A percentile compares a stretch with the other conserved stretches of the same genome.
phyloP scores from a whole-genome alignment of 2,888 invertebrate genomes.

The Ophraella communa region DNA sequence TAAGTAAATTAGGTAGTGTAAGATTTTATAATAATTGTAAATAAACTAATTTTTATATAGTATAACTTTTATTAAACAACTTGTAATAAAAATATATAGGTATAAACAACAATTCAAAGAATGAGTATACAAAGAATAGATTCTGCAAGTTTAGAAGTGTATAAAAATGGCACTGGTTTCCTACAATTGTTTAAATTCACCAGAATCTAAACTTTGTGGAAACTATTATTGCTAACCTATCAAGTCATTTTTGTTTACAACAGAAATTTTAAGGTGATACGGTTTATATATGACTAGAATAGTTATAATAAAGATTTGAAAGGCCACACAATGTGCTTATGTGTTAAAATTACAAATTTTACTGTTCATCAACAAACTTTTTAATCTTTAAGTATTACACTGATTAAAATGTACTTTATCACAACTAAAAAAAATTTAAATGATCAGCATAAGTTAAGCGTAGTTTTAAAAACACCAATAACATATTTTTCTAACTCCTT shows the following conservation, averaged over 20 bases:
- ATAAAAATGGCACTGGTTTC: neutral
- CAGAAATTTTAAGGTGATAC: neutral
- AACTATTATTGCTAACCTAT: neutral
- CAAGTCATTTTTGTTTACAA: neutral
- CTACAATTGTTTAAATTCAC: neutral
- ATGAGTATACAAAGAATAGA: neutral
- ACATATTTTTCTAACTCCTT: too few relatives aligned
- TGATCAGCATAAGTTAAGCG: too few relatives aligned
- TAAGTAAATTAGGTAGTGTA: neutral
- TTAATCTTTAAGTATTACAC: too few relatives aligned
- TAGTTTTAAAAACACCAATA: too few relatives aligned
- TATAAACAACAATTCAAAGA: neutral
- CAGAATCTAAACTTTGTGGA: neutral
- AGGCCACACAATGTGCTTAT: slow-evolving; percentile 29
- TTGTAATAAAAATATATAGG: slow-evolving; percentile 7
- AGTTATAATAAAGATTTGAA: slow-evolving; percentile 12
- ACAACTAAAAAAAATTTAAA: too few relatives aligned
- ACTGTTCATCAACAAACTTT: too few relatives aligned
- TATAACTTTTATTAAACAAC: slow-evolving; percentile 1
- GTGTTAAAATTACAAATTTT: neutral
- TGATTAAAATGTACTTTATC: too few relatives aligned
- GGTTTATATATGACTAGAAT: slow-evolving; percentile 19
- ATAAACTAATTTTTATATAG: slow-evolving; percentile 1
- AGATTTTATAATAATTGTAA: neutral
- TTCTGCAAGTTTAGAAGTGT: neutral